These are phyloP conservation scores for Electrona antarctica DNA, from an alignment of 2,113 vertebrate species.

Conservation along the genomic window DNA sequence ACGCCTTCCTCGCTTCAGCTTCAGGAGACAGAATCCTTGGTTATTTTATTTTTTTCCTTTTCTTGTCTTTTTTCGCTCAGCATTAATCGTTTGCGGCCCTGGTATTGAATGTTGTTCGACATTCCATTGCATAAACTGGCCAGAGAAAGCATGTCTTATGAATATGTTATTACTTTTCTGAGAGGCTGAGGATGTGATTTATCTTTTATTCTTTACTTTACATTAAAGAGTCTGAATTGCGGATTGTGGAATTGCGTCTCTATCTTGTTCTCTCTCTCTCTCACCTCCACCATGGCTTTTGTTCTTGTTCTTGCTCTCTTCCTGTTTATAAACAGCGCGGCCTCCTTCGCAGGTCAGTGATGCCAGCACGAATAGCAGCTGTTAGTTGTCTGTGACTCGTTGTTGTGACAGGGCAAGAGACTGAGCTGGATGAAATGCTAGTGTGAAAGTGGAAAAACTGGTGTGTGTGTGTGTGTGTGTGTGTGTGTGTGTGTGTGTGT, in stretches of 20 bases:
- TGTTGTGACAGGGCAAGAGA: conserved; percentile 53
- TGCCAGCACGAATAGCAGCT: conserved; percentile 53
- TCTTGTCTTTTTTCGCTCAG: too few species aligned
- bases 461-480: conserved; percentile 7
- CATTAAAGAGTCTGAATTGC: too few species aligned
- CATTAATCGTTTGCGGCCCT: conserved; percentile 27
- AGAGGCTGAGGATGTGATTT: too few species aligned
- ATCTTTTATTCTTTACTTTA: too few species aligned
- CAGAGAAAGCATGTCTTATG: conserved; percentile 14
- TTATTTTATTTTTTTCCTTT: too few species aligned
- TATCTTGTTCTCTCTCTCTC: too few species aligned
- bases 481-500: conserved; percentile 3
- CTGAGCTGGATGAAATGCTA: conserved; percentile 20
- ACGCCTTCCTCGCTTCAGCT: conserved; percentile 18
- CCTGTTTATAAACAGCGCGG: conserved; percentile 34
- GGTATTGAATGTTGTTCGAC: conserved; percentile 8
- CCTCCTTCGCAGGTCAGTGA: conserved; percentile 13
- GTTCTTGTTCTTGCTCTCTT: conserved; percentile 11
- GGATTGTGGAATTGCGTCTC: too few species aligned
- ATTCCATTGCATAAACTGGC: conserved; percentile 1
- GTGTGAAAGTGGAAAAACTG: conserved; percentile 39
- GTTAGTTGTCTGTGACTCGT: conserved; percentile 25
- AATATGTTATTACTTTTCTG: conserved; percentile 19
- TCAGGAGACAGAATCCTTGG: conserved; percentile 9
- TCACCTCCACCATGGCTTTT: conserved; percentile 9